A percentile compares a stretch with the other conserved stretches of the same genome.
These are phyloP conservation scores for Malurus alboscapulatus DNA, from an alignment of 2,113 vertebrate species.

Conservation along the genomic window DNA sequence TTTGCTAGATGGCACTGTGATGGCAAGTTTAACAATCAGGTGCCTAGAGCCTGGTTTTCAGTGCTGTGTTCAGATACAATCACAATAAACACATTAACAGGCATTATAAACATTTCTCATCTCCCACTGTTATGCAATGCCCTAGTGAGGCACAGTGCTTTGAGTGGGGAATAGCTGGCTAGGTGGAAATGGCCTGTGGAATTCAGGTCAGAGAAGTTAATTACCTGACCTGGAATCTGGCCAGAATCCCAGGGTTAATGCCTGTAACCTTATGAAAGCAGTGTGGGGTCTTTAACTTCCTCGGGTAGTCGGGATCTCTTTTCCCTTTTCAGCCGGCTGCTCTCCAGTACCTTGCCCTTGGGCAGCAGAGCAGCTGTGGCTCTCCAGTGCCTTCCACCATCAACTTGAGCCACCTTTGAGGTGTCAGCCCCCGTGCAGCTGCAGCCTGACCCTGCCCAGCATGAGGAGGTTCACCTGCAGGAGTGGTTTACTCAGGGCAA, in stretches of 20 bases:
- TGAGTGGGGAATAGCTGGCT: not conserved
- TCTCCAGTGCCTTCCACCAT: not conserved
- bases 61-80: not conserved
- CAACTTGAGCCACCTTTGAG: not conserved
- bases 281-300: not conserved
- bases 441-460: not conserved
- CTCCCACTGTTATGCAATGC: not conserved
- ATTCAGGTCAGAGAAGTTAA: constrained; percentile 16
- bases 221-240: not conserved
- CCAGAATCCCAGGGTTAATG: not conserved
- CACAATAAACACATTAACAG: not conserved
- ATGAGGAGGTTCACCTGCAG: not conserved
- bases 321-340: not conserved
- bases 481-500: not conserved
- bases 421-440: not conserved
- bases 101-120: not conserved
- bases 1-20: not conserved
- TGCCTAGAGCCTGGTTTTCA: not conserved
- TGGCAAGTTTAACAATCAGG: not conserved
- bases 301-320: not conserved
- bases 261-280: not conserved
- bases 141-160: not conserved
- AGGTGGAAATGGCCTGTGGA: not conserved
- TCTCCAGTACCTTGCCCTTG: not conserved
- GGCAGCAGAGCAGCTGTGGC: not conserved